Percentiles rank a stretch among this genome's conserved stretches.
Conservation (phyloP, 2,797 vertebrate genomes). For the Anniella stebbinsi region DNA sequence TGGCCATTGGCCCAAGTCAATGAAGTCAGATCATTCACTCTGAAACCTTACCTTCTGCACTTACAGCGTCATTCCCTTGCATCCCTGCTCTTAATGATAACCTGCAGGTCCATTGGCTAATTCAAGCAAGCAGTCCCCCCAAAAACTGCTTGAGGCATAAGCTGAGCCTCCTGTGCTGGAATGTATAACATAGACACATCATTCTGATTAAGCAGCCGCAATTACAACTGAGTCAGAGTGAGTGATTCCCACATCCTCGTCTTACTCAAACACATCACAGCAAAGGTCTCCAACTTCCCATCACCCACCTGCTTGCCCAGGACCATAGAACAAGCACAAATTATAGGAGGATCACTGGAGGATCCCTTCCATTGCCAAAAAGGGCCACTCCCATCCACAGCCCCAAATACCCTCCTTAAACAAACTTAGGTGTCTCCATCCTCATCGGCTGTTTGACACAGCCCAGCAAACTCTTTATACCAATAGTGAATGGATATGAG, state of each 20-base stretch:
- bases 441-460: background rate
- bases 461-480: no score
- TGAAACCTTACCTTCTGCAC: background rate
- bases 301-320: slow-evolving; percentile 7
- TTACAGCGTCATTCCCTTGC: background rate
- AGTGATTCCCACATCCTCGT: slow-evolving; percentile 29
- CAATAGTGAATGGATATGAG: no score
- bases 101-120: no score
- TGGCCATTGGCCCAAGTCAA: no score
- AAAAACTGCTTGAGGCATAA: background rate
- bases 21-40: no score
- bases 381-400: no score
- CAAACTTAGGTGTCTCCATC: background rate
- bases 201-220: background rate
- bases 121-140: background rate
- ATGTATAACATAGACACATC: background rate
- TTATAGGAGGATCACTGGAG: background rate
- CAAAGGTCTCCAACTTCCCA: slow-evolving; percentile 46
- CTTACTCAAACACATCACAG: background rate
- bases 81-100: background rate
- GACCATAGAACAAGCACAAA: background rate
- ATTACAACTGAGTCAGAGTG: slow-evolving; percentile 47
- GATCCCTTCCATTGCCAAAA: background rate
- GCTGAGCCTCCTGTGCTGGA: no score
- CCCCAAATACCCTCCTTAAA: background rate